Evolutionary conservation across 2,113 vertebrate genomes (phyloP).

Genomic region (Neoarius graeffei): DNA sequence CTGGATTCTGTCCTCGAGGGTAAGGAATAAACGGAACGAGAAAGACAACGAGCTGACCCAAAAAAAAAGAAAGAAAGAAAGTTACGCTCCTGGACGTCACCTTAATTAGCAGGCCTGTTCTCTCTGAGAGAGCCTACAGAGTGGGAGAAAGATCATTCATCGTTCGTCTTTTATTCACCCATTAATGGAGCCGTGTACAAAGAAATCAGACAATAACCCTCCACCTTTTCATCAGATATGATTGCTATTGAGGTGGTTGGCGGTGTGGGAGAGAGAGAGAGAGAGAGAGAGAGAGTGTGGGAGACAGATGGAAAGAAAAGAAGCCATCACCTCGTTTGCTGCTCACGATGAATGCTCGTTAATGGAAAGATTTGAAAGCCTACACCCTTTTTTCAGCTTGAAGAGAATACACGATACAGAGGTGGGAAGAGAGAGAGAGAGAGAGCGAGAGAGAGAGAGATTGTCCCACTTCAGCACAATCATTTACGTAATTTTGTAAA

Average conservation of each 20-base stretch:
- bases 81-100: background rate
- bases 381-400: background rate
- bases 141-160: constrained; percentile 9
- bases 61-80: too few relatives aligned
- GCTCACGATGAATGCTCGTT: background rate
- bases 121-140: background rate
- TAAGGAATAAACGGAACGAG: background rate
- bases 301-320: constrained; percentile 16
- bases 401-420: background rate
- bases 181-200: background rate
- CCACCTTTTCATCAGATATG: constrained; percentile 13
- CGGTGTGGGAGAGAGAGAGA: constrained; percentile 6
- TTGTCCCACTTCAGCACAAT: background rate
- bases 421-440: background rate
- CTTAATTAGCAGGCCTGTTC: background rate
- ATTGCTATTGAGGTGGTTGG: constrained; percentile 12
- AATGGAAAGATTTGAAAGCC: constrained; percentile 16
- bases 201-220: constrained; percentile 12
- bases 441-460: background rate
- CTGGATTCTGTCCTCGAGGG: background rate
- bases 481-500: background rate
- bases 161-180: background rate
- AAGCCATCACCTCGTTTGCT: constrained; percentile 3
- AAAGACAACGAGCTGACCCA: background rate
- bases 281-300: background rate